These are phyloP conservation scores for Meles meles DNA, from an alignment of 2,113 vertebrate species.

Conservation along the genomic window DNA sequence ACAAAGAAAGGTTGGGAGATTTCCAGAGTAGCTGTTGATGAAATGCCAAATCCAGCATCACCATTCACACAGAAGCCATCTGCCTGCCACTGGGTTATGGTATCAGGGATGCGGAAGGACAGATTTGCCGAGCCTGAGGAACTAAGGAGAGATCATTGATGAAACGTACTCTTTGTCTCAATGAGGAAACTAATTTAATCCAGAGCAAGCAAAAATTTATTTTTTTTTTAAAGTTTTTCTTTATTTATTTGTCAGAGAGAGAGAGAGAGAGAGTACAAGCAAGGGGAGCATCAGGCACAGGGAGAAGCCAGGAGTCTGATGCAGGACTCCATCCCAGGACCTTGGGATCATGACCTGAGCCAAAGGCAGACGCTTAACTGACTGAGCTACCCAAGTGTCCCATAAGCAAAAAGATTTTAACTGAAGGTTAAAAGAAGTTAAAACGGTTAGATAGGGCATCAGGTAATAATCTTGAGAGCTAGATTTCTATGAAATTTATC, in stretches of 20 bases:
- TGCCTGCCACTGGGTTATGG: slow-evolving; percentile 91
- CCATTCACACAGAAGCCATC: slow-evolving; percentile 89
- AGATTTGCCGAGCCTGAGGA: slow-evolving; percentile 66
- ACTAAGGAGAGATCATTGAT: slow-evolving; percentile 54
- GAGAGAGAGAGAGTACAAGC: too few relatives aligned
- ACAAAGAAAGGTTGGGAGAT: slow-evolving; percentile 90
- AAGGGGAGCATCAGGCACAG: too few relatives aligned
- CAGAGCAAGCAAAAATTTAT: background rate
- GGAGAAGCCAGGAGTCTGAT: too few relatives aligned
- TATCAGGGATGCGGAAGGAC: slow-evolving; percentile 86
- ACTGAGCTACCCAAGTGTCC: too few relatives aligned
- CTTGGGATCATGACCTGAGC: too few relatives aligned
- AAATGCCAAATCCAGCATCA: slow-evolving; percentile 87
- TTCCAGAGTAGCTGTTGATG: slow-evolving; percentile 75
- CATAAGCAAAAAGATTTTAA: background rate
- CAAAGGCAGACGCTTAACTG: too few relatives aligned
- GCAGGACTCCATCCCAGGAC: too few relatives aligned
- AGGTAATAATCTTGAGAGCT: background rate
- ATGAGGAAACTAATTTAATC: background rate
- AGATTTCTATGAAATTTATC: background rate
- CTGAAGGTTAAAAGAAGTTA: background rate
- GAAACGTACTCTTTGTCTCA: background rate
- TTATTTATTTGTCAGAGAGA: too few relatives aligned
- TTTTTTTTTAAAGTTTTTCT: too few relatives aligned
- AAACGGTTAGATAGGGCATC: background rate